Evolutionary conservation across 2,888 invertebrate genomes (phyloP), one percentile per base, ranked within the genome.

Genomic region (Altica lythri): DNA sequence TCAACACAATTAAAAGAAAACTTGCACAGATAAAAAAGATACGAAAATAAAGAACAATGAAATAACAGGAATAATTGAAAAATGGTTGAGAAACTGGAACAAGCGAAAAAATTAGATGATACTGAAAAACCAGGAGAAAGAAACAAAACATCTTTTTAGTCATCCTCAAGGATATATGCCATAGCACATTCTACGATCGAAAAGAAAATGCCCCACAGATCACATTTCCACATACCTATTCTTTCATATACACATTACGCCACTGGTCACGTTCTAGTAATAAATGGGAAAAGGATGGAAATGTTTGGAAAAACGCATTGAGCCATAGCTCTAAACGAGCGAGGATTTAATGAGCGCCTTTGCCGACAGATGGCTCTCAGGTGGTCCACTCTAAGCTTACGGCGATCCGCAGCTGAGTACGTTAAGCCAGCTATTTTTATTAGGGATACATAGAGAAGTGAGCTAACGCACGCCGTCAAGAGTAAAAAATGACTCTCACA

Each of bases 351-450:
- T 69, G 69, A 69, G 66, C 60, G 59, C 46, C 60, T 59, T 60
- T 57, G 64, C 54, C 67, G 66, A 68, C 68, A 66, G 67, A 70
- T 70, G 68, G 67, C 67, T 64, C 69, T 65, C 68, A 61, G 61
- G 67, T 63, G 70, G 63, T 59, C 55, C 50, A 43, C 56, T 40
- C 56, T 63, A 61, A 64, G 59, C 62, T 55, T 46, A 37, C 53
- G 22, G 59, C 62, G 60, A 64, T 56, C 62, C 59, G 49, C 57
- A 61, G 58, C 59, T 63, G 61, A 51, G 58, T 51, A 43, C 19
- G 34, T 42, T 62, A 62, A 64, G 59, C 62, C 53, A 46, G 57
- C 61, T 52, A 64, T 64, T 64, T 64, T 64, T 64, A 64, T 61
- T 53, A 32, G 45, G 18, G 13, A 18, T 19, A 19, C 48, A 22